Percentiles rank a stretch among this genome's conserved stretches.
Conservation (phyloP, 2,113 vertebrate species). For the Aepyceros melampus region DNA sequence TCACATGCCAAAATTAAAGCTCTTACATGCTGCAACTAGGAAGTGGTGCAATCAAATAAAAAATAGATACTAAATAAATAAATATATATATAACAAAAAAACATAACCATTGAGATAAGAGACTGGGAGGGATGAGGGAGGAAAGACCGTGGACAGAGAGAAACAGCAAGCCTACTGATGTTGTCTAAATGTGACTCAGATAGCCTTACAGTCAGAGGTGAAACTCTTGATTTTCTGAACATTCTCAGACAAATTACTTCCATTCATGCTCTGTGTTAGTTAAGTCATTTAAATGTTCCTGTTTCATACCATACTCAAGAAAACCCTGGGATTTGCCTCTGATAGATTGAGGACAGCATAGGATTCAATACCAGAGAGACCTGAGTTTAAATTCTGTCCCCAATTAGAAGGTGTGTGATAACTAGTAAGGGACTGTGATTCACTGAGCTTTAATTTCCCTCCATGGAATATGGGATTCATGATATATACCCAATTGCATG, state of each 20-base stretch:
- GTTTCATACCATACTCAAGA: neutral
- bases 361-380: neutral
- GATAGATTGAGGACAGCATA: neutral
- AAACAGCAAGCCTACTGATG: neutral
- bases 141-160: fast-evolving
- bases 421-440: neutral
- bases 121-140: neutral
- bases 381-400: neutral
- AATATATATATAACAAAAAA: fast-evolving
- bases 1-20: neutral
- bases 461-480: neutral
- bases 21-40: neutral
- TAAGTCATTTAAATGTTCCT: neutral
- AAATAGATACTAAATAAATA: neutral
- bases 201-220: neutral
- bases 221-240: neutral
- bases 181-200: neutral
- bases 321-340: neutral
- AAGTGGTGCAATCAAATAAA: neutral
- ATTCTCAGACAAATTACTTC: neutral
- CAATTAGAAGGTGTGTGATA: neutral
- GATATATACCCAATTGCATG: neutral
- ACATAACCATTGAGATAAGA: neutral
- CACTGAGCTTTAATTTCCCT: neutral
- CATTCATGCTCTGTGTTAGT: neutral